A percentile compares a stretch with the other conserved stretches of the same genome.
Evolutionary conservation across 92 coral and sea anemone genomes (phyloP).

Genomic region (Heliopora coerulea): DNA sequence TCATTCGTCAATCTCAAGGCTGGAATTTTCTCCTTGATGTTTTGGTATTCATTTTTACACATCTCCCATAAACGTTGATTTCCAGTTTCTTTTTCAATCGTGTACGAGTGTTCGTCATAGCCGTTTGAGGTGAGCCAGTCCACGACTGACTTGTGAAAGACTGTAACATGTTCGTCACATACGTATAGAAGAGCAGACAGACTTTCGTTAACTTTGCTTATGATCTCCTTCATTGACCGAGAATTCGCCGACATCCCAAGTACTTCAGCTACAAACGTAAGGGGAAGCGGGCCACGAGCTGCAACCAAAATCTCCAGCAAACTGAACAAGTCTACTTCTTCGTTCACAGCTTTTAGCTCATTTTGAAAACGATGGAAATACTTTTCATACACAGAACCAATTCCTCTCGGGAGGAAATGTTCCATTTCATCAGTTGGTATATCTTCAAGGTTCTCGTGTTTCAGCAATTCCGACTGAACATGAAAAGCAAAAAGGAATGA

Average conservation of each 20-base stretch:
- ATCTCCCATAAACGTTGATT: too few relatives aligned
- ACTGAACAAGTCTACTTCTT: background rate
- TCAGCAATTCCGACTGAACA: too few relatives aligned
- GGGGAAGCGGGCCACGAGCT: conserved; percentile 30
- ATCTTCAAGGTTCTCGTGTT: too few relatives aligned
- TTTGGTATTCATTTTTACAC: too few relatives aligned
- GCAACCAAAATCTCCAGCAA: conserved; percentile 24
- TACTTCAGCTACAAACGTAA: conserved; percentile 1
- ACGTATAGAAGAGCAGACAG: conserved; percentile 34
- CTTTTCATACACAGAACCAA: conserved; percentile 40
- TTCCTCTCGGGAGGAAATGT: conserved; percentile 26
- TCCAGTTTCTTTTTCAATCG: too few relatives aligned
- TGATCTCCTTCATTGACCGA: background rate
- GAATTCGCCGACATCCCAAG: conserved; percentile 8
- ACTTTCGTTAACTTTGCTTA: conserved; percentile 2
- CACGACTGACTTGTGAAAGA: conserved; percentile 38
- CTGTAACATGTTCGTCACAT: conserved; percentile 19
- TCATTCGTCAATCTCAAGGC: too few relatives aligned
- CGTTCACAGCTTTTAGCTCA: background rate
- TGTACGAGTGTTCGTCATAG: too few relatives aligned
- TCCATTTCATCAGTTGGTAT: too few relatives aligned
- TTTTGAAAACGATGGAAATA: conserved; percentile 34
- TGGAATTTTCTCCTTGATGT: too few relatives aligned
- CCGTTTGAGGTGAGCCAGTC: too few relatives aligned
- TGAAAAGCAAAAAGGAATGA: too few relatives aligned